Evolutionary conservation across 2,888 invertebrate genomes (phyloP), one percentile per base, ranked within the genome.

Genomic region (Torymus aiolomorphi): DNA sequence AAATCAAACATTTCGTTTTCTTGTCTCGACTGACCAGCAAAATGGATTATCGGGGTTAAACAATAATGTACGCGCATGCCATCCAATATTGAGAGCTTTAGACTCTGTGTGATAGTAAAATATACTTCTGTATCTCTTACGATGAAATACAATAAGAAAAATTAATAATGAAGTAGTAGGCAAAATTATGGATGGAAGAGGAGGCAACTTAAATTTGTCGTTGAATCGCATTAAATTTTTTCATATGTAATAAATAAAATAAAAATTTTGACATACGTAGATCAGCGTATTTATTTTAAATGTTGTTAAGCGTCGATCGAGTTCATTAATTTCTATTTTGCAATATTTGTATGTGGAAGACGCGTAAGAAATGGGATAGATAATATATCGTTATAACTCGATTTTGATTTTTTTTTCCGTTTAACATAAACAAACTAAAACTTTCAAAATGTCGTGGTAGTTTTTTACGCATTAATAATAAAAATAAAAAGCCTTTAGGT

Each of bases 401-500:
- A 61, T 59, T 62, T 62, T n/a, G 18, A 42, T 24, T 57, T 56
- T 59, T 12, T 42, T 49, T 74, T 67, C 62, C 16, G 10, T 42
- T 14, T 11, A 20, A 13, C 54, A 18, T 20, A 59, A 61, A 12
- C 56, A 66, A 4, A 52, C 59, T 18, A 71, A 66, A 31, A 74
- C 5, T 57, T 75, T 59, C 67, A 51, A 16, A 66, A 76, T 59
- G 76, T 62, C 61, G 52, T 78, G 49, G 72, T 78, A 81, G 72
- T 81, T 81, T 81, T 81, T 76, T 79, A 81, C 81, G 76, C 70
- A 78, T 52, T 78, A 74, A 77, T 74, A 56, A 80, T 77, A 74
- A 73, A 57, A 67, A n/a, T 42, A 42, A 42, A 42, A 66, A 73
- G 51, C 66, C 59, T 74, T 42, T 78, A 61, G 71, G 67, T 75